Conservation (phyloP, 2,888 invertebrate species). For the Tillus elongatus region DNA sequence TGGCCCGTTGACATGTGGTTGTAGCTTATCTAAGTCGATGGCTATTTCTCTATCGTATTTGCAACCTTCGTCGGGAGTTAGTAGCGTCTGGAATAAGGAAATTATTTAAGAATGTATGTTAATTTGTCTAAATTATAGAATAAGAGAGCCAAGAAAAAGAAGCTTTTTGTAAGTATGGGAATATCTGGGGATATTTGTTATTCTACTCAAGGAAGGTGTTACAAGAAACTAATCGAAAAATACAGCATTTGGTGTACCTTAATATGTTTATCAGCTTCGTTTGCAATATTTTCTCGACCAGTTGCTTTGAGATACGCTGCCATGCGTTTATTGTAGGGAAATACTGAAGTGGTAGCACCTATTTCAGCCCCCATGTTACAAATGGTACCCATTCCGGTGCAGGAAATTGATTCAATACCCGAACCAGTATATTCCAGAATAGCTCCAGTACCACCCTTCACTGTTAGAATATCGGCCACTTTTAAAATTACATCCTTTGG, state of each 20-base stretch:
- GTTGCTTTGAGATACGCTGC: slow-evolving; percentile 86
- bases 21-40: slow-evolving; percentile 81
- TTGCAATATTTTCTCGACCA: slow-evolving; percentile 60
- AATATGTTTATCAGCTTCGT: slow-evolving; percentile 53
- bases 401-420: slow-evolving; percentile 97
- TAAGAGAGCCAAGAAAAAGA: no score
- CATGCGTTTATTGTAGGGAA: slow-evolving; percentile 96
- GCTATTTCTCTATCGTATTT: slow-evolving; percentile 88
- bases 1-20: slow-evolving; percentile 98
- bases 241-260: no score
- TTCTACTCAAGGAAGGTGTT: no score
- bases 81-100: no score
- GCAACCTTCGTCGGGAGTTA: slow-evolving; percentile 72
- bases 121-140: no score
- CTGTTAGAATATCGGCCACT: slow-evolving; percentile 92
- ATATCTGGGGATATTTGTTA: no score
- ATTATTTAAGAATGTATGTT: no score
- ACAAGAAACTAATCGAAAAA: no score
- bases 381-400: slow-evolving; percentile 99
- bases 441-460: slow-evolving; percentile 98
- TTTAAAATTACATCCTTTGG: slow-evolving; percentile 98
- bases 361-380: slow-evolving; percentile 99
- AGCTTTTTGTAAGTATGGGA: no score
- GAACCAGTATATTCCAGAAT: slow-evolving; percentile 98
- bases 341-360: slow-evolving; percentile 95